These are phyloP conservation scores for Echeneis naucrates DNA, from an alignment of 2,797 vertebrate species.

Conservation along the genomic window DNA sequence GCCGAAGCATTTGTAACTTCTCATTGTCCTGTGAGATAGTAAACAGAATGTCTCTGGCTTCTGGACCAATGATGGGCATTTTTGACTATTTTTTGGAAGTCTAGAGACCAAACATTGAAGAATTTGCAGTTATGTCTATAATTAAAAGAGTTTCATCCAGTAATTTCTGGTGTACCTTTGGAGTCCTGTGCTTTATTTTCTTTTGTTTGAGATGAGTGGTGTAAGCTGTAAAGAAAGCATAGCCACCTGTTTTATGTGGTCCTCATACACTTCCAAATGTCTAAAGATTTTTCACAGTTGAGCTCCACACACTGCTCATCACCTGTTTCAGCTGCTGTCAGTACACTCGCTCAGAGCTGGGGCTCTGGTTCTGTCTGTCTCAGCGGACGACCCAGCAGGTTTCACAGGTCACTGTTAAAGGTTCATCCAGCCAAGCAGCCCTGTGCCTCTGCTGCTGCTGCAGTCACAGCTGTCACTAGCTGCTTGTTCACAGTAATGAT, in stretches of 20 bases:
- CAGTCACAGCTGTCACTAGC: conserved; percentile 40
- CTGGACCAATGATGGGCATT: too few species aligned
- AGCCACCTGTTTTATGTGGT: conserved; percentile 12
- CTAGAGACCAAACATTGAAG: background rate
- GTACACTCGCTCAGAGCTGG: conserved; percentile 9
- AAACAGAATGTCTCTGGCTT: background rate
- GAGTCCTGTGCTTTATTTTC: background rate
- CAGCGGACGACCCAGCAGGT: conserved; percentile 24
- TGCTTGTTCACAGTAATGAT: conserved; percentile 46
- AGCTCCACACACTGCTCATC: background rate
- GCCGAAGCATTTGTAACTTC: background rate
- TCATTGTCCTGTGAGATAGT: background rate
- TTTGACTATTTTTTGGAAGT: too few species aligned
- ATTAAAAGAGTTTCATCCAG: background rate
- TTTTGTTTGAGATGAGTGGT: background rate
- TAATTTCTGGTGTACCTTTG: background rate
- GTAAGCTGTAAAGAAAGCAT: background rate
- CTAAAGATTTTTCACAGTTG: conserved; percentile 16
- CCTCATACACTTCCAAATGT: conserved; percentile 1
- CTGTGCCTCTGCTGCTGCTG: conserved; percentile 22
- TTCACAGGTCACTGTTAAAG: conserved; percentile 49
- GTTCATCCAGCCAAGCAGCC: conserved; percentile 32
- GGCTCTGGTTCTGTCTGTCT: conserved; percentile 9
- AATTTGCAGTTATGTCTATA: background rate
- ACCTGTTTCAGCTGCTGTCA: conserved; percentile 35